Evolutionary conservation across 2,113 vertebrate species (phyloP), one percentile per base, ranked within the genome.

Genomic region (Cricetomys ansorgei): DNA sequence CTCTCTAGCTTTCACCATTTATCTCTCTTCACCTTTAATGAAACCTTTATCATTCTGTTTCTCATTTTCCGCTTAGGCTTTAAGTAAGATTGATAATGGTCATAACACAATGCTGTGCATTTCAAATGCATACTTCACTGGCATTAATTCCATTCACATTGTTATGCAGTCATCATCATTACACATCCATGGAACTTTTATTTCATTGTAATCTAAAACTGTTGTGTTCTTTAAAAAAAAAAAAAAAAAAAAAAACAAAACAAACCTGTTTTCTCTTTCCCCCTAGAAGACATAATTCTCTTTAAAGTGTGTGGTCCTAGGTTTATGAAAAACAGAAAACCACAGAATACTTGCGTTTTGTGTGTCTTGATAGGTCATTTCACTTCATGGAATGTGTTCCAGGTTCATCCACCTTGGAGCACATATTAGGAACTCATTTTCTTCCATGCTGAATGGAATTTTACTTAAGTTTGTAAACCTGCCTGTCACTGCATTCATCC

Each of bases 231-330:
- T 45, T 55, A 67, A 40, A 45, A 87, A 43, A n/a, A n/a, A n/a
- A n/a, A n/a, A n/a, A n/a, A n/a, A n/a, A n/a, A n/a, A n/a, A n/a
- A n/a, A n/a, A n/a, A n/a, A n/a, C n/a, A n/a, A n/a, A 55, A 13
- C 55, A 21, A 43, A n/a, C 3, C 40, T 34, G n/a, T 34, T 0
- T 1, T 79, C 2, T 7, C 2, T 1, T 37, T 23, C 0, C 11
- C 3, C 67, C 8, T 31, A 50, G 31, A 10, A 91, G 62, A 12
- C 2, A 65, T 23, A 4, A 16, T 45, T 77, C 50, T 84, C n/a
- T 65, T 25, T 62, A 10, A 89, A 57, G 94, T 85, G 73, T 55
- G 37, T 40, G 53, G 15, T 53, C 73, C n/a, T 77, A 45, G 25
- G 15, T 50, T 76, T 29, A 2, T 77, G 27, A 64, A 50, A 3